phyloP scores from a whole-genome alignment of 2,888 invertebrate species.

The Clivina fossor region DNA sequence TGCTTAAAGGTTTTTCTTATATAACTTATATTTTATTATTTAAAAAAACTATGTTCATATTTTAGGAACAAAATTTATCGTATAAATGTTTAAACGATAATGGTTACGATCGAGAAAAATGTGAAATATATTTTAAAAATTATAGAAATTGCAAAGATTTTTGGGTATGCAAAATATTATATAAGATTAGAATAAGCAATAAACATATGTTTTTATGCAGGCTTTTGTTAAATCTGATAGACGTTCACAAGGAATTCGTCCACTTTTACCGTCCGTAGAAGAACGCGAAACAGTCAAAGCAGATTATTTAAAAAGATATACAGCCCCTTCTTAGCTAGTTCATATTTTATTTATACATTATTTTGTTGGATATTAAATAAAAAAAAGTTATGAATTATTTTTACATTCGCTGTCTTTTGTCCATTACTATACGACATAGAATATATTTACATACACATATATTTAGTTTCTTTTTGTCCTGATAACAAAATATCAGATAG shows the following conservation, averaged over 20 bases:
- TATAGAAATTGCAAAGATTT: constrained; percentile 79
- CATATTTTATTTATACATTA: too few relatives aligned
- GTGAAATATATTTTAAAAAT: constrained; percentile 70
- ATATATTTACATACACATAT: constrained; percentile 23
- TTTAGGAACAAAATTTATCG: constrained; percentile 73
- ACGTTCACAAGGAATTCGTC: constrained; percentile 63
- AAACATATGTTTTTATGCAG: constrained; percentile 53
- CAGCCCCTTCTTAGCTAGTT: constrained; percentile 31
- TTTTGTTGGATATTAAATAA: constrained; percentile 30
- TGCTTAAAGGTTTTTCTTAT: constrained; percentile 48
- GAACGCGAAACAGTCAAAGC: constrained; percentile 69
- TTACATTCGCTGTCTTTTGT: constrained; percentile 26
- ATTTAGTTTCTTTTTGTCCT: constrained; percentile 17
- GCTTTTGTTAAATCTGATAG: constrained; percentile 62
- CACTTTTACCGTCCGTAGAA: constrained; percentile 67
- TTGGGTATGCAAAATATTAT: constrained; percentile 65
- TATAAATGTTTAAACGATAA: constrained; percentile 71
- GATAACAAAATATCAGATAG: constrained; percentile 27
- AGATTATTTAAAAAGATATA: constrained; percentile 56
- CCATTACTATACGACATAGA: constrained; percentile 17
- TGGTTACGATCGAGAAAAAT: constrained; percentile 66
- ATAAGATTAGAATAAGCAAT: constrained; percentile 13
- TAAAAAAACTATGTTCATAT: constrained; percentile 41
- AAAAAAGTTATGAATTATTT: constrained; percentile 31
- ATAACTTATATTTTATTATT: background rate